phyloP scores from a whole-genome alignment of 2,888 invertebrate genomes.

The Drosophila paranaensis region DNA sequence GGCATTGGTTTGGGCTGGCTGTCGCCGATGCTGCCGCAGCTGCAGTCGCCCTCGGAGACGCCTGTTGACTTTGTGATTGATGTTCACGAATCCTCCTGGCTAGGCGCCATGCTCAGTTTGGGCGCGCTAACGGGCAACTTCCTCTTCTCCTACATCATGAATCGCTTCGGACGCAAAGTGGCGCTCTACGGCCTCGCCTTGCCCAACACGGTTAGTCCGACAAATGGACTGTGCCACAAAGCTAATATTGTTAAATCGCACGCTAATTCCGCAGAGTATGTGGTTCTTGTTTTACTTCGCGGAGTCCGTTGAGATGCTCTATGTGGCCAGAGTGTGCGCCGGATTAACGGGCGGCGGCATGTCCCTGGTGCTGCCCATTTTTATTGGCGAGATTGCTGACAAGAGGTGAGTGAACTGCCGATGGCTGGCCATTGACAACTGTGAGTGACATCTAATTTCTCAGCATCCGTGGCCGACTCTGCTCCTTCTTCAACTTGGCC shows the following conservation, averaged over 20 bases:
- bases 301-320: conserved; percentile 76
- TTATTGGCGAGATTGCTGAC: conserved; percentile 83
- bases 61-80: conserved; percentile 74
- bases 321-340: conserved; percentile 77
- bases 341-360: conserved; percentile 83
- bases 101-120: conserved; percentile 78
- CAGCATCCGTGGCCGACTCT: conserved; percentile 81
- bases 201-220: conserved; percentile 80
- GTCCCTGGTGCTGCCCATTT: conserved; percentile 81
- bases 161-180: conserved; percentile 79
- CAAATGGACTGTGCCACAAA: background rate
- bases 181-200: conserved; percentile 78
- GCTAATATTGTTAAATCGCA: background rate
- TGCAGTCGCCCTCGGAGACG: conserved; percentile 66
- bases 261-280: conserved; percentile 63
- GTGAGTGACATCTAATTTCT: background rate
- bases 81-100: conserved; percentile 82
- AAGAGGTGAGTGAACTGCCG: conserved; percentile 70
- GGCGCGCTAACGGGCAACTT: conserved; percentile 82
- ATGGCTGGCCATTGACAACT: background rate
- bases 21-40: conserved; percentile 76
- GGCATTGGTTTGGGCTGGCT: conserved; percentile 82
- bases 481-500: conserved; percentile 71
- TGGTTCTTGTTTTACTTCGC: conserved; percentile 82
- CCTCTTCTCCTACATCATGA: conserved; percentile 75